phyloP scores from a whole-genome alignment of 1,140 invertebrate species.

The Marisa cornuarietis region DNA sequence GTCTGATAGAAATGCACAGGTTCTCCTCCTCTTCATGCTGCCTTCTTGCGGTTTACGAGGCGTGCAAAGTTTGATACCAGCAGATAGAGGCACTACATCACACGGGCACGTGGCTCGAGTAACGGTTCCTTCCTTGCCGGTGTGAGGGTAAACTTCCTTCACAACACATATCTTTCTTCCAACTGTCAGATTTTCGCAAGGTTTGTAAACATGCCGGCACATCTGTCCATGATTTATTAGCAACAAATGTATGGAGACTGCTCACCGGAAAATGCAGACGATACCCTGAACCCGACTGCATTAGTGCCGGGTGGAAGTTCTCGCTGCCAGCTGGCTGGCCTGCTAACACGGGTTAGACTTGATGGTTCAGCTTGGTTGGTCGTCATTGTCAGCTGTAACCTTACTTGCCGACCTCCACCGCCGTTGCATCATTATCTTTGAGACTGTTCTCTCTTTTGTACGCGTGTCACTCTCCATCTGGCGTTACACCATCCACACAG shows the following conservation, averaged over 20 bases:
- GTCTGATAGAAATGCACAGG: slow-evolving; percentile 4
- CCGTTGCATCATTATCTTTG: too few relatives aligned
- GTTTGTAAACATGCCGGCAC: slow-evolving; percentile 3
- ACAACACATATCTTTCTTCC: not conserved
- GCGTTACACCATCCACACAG: not conserved
- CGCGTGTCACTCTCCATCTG: not conserved
- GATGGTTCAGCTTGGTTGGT: not conserved
- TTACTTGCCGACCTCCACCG: not conserved
- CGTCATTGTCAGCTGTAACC: not conserved
- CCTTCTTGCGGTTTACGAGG: slow-evolving; percentile 1
- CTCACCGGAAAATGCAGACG: not conserved
- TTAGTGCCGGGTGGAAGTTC: not conserved
- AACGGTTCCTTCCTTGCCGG: not conserved
- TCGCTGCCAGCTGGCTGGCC: not conserved
- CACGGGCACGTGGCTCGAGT: not conserved
- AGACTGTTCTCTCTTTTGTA: not conserved
- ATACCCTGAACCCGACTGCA: not conserved
- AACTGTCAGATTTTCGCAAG: not conserved
- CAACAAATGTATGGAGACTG: not conserved
- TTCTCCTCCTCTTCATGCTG: not conserved
- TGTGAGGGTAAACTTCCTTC: not conserved
- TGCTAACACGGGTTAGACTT: not conserved
- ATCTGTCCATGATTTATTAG: not conserved
- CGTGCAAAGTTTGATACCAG: slow-evolving; percentile 5
- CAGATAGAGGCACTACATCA: slow-evolving; percentile 1